Percentiles rank a stretch among this genome's conserved stretches.
These are phyloP conservation scores for Xenus cinereus DNA, from an alignment of 2,113 vertebrate species.

Conservation along the genomic window DNA sequence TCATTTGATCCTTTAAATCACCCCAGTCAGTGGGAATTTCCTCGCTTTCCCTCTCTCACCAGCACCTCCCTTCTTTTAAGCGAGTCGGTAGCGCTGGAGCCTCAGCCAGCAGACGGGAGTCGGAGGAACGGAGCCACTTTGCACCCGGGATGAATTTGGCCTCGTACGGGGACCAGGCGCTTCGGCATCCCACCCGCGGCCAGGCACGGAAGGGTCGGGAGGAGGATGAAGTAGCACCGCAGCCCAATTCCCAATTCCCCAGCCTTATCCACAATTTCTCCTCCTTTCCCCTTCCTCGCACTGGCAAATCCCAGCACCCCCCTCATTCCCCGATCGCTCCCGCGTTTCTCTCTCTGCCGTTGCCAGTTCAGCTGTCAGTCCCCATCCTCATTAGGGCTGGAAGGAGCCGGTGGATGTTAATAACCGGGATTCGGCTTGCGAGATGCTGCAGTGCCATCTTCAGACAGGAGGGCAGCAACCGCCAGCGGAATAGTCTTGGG, in stretches of 20 bases:
- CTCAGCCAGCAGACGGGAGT: not conserved
- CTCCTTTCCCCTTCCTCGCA: not conserved
- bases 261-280: not conserved
- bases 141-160: not conserved
- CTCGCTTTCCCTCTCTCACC: not conserved
- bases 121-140: not conserved
- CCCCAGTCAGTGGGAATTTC: not conserved
- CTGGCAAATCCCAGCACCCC: not conserved
- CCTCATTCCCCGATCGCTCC: not conserved
- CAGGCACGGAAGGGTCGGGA: not conserved
- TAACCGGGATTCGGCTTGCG: not conserved
- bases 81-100: fast-evolving
- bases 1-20: not conserved
- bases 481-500: fast-evolving
- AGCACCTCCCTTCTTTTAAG: not conserved
- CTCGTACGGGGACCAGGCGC: fast-evolving
- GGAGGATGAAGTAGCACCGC: not conserved
- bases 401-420: not conserved
- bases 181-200: not conserved
- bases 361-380: not conserved
- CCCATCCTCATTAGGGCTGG: not conserved
- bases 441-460: conserved; percentile 68
- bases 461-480: conserved; percentile 42
- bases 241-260: not conserved
- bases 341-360: not conserved